These are phyloP conservation scores for Synanthedon tipuliformis DNA, from an alignment of 2,888 invertebrate species.

Conservation along the genomic window DNA sequence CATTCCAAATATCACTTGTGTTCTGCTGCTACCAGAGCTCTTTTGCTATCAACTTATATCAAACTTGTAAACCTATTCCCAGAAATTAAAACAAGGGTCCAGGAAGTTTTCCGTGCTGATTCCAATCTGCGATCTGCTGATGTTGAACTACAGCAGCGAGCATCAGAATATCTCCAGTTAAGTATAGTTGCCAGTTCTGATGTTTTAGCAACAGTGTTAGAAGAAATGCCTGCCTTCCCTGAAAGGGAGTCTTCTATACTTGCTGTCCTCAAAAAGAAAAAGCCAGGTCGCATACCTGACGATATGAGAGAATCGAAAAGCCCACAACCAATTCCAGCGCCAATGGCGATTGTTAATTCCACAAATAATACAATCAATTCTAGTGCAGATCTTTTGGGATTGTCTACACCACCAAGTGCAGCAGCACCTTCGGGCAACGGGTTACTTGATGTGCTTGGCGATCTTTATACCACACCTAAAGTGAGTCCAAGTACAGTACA, in stretches of 20 bases:
- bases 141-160: slow-evolving; percentile 97
- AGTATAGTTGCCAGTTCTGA: slow-evolving; percentile 97
- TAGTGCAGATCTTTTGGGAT: slow-evolving; percentile 87
- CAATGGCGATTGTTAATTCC: slow-evolving; percentile 62
- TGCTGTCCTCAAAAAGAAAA: slow-evolving; percentile 98
- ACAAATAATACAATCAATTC: slow-evolving; percentile 64
- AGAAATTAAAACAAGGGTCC: slow-evolving; percentile 95
- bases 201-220: slow-evolving; percentile 97
- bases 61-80: slow-evolving; percentile 99
- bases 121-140: slow-evolving; percentile 97
- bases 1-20: slow-evolving; percentile 99
- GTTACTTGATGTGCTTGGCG: slow-evolving; percentile 91
- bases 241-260: slow-evolving; percentile 98
- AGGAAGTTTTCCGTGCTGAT: slow-evolving; percentile 93
- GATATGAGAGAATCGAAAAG: slow-evolving; percentile 87
- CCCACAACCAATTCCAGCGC: slow-evolving; percentile 64
- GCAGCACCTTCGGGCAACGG: slow-evolving; percentile 79
- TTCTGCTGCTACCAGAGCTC: slow-evolving; percentile 95
- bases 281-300: slow-evolving; percentile 94
- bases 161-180: slow-evolving; percentile 96
- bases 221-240: slow-evolving; percentile 99
- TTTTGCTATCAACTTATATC: slow-evolving; percentile 97
- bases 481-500: slow-evolving; percentile 74
- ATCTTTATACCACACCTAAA: slow-evolving; percentile 79
- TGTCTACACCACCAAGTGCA: slow-evolving; percentile 87